phyloP scores from a whole-genome alignment of 2,888 invertebrate species.

The Lasioglossum vierecki region DNA sequence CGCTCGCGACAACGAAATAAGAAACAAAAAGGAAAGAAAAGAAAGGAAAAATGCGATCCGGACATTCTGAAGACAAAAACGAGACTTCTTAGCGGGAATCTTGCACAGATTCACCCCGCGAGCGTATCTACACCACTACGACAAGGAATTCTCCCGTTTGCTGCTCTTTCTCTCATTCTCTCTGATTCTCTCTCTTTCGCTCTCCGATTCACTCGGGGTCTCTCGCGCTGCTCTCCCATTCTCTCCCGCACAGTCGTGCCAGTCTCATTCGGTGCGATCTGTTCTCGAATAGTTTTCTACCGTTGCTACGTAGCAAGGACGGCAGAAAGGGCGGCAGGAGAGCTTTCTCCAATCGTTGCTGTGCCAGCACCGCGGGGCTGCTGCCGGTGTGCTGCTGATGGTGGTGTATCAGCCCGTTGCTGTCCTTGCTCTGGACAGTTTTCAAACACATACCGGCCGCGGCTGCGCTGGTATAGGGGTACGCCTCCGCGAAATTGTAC shows the following conservation, averaged over 20 bases:
- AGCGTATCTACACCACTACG: slow-evolving; percentile 38
- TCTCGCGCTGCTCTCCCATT: background rate
- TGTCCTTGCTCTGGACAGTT: slow-evolving; percentile 75
- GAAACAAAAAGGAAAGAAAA: background rate
- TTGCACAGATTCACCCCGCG: slow-evolving; percentile 21
- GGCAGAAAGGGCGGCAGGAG: slow-evolving; percentile 81
- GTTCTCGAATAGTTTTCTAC: slow-evolving; percentile 72
- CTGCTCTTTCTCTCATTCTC: background rate
- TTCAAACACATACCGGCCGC: slow-evolving; percentile 87
- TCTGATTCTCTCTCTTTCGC: background rate
- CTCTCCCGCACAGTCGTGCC: slow-evolving; percentile 45
- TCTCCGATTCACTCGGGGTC: background rate
- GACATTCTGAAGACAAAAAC: background rate
- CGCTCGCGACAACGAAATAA: background rate
- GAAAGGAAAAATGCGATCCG: background rate
- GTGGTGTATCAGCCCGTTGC: slow-evolving; percentile 74
- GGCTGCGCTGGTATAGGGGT: slow-evolving; percentile 87
- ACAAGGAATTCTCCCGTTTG: slow-evolving; percentile 8
- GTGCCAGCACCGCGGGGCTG: slow-evolving; percentile 75
- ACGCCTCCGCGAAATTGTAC: slow-evolving; percentile 90
- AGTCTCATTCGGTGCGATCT: slow-evolving; percentile 34
- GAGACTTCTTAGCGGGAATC: slow-evolving; percentile 36
- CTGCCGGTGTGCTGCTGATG: slow-evolving; percentile 70
- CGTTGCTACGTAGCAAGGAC: slow-evolving; percentile 81
- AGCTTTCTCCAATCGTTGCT: slow-evolving; percentile 78